Evolutionary conservation across 2,113 vertebrate species (phyloP), one percentile per base, ranked within the genome.

Genomic region (Misgurnus mizolepis): DNA sequence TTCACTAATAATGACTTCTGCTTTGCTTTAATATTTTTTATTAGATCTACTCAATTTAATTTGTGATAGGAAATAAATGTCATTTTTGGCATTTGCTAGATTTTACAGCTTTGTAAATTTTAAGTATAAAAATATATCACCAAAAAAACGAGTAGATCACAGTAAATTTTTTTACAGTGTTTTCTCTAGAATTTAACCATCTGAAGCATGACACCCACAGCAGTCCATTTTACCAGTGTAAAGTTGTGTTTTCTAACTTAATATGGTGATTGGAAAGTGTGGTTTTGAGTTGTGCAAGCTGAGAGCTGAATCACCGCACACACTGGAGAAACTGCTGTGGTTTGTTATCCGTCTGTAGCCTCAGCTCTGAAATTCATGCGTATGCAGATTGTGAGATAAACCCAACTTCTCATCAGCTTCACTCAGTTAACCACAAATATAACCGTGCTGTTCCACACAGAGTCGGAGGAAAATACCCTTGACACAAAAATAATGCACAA

Each of bases 341-440:
- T 50, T 10, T 58, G 64, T 39, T 81, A 68, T 84, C 73, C 67
- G 67, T 11, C 10, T 17, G 17, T 49, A 27, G 45, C 43, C 18
- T 18, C 6, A 8, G 61, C 15, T 43, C 39, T 61, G 0, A 34
- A 60, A n/a, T 6, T 75, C 83, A 69, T 47, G 47, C 58, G 34
- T 74, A 6, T 75, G 76, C 83, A 75, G 83, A 82, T 84, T 79
- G 9, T 27, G 58, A 70, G 83, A 84, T 84, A 70, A 69, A 10
- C 14, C 39, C 47, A 56, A 27, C 74, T 55, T 2, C 66, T 27
- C 41, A 62, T 58, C 39, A 64, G 75, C 11, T 58, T 81, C 56
- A 56, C 55, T 79, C 22, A 17, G 43, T 47, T 49, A 27, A 82
- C 80, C 83, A 82, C 83, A 70, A 58, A 41, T 11, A 18, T 75